A percentile compares a stretch with the other conserved stretches of the same genome.
These are phyloP conservation scores for Cheirogaleus medius DNA, from an alignment of 2,113 vertebrate genomes.

Conservation along the genomic window DNA sequence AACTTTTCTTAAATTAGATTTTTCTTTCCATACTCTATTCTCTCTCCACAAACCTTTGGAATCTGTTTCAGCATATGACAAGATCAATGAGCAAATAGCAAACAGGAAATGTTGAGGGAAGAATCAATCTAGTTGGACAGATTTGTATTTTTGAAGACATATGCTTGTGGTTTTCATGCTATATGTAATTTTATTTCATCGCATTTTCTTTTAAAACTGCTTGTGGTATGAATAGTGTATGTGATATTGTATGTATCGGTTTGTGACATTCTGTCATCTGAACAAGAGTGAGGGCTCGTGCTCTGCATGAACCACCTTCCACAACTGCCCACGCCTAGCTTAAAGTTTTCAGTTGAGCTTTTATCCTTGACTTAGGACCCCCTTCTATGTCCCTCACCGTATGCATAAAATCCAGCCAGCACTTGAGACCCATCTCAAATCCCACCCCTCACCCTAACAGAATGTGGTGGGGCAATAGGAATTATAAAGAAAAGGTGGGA, in stretches of 20 bases:
- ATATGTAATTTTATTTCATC: not conserved
- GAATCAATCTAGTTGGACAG: not conserved
- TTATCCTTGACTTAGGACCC: not conserved
- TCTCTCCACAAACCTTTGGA: not conserved
- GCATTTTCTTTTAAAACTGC: not conserved
- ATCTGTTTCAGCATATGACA: not conserved
- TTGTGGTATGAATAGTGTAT: not conserved
- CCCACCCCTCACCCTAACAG: fast-evolving
- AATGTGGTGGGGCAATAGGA: not conserved
- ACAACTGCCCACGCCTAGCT: not conserved
- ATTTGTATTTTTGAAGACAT: not conserved
- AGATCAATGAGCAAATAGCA: not conserved
- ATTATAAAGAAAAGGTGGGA: not conserved
- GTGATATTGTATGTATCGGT: not conserved
- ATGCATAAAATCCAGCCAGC: not conserved
- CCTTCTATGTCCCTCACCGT: not conserved
- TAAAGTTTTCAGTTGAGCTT: not conserved
- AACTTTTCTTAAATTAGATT: not conserved
- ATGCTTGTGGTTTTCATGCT: not conserved
- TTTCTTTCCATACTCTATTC: not conserved
- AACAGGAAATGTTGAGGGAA: not conserved
- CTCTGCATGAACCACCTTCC: not conserved
- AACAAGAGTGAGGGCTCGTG: not conserved
- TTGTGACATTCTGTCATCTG: not conserved
- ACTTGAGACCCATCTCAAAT: not conserved